Evolutionary conservation across 2,888 invertebrate genomes (phyloP).

Genomic region (Leptinotarsa tumamoca): DNA sequence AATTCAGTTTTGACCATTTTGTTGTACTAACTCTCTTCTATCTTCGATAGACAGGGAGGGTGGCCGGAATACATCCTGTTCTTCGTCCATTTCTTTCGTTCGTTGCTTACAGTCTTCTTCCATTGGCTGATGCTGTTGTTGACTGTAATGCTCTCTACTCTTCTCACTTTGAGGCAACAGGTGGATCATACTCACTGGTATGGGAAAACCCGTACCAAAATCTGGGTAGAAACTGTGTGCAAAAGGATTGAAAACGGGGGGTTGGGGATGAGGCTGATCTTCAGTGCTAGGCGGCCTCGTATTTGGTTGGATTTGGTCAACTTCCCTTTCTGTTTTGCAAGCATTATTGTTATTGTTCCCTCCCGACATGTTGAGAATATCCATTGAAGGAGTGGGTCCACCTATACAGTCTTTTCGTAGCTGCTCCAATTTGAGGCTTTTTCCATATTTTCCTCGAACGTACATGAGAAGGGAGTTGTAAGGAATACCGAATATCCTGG

Average conservation of each 20-base stretch:
- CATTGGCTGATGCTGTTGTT: constrained; percentile 73
- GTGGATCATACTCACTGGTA: constrained; percentile 88
- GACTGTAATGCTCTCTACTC: constrained; percentile 73
- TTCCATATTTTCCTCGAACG: constrained; percentile 93
- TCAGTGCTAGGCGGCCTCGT: constrained; percentile 76
- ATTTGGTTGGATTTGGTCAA: constrained; percentile 61
- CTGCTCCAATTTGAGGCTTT: constrained; percentile 89
- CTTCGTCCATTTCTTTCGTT: constrained; percentile 61
- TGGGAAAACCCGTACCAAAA: constrained; percentile 82
- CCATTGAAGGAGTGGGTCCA: constrained; percentile 72
- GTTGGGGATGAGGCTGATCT: constrained; percentile 64
- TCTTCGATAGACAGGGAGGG: constrained; percentile 73
- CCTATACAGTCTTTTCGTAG: constrained; percentile 89
- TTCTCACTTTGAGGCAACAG: constrained; percentile 84
- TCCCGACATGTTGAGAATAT: constrained; percentile 64
- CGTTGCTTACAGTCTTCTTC: constrained; percentile 65
- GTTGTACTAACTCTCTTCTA: constrained; percentile 76
- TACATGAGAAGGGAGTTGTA: constrained; percentile 94
- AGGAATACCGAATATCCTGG: constrained; percentile 91
- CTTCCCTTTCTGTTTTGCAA: constrained; percentile 67
- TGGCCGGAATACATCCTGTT: constrained; percentile 66
- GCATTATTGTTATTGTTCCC: constrained; percentile 67
- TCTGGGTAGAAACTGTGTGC: constrained; percentile 87
- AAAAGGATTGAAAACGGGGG: constrained; percentile 81
- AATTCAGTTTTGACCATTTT: constrained; percentile 81